These are phyloP conservation scores for Eulithis prunata DNA, from an alignment of 2,888 invertebrate genomes.

Conservation along the genomic window DNA sequence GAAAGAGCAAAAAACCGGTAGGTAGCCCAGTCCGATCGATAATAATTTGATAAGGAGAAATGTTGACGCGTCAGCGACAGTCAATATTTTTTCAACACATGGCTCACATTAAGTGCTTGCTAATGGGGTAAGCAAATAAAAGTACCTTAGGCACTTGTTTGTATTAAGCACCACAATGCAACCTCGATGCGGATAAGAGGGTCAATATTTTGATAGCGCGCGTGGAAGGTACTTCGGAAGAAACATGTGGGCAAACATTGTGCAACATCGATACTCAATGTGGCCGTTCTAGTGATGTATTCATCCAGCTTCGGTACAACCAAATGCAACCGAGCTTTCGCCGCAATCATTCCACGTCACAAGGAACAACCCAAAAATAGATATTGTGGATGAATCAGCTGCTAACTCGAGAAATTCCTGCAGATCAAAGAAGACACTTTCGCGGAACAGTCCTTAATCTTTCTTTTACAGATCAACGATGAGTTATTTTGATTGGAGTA, in stretches of 20 bases:
- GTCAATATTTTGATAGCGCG: constrained; percentile 82
- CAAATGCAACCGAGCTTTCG: constrained; percentile 67
- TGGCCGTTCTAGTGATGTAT: constrained; percentile 67
- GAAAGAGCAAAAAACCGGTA: constrained; percentile 61
- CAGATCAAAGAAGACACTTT: constrained; percentile 72
- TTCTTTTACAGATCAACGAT: constrained; percentile 43
- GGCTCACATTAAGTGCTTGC: constrained; percentile 69
- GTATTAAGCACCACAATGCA: constrained; percentile 69
- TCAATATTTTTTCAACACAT: constrained; percentile 73
- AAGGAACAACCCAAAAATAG: constrained; percentile 67
- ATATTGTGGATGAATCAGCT: constrained; percentile 70
- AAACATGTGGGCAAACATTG: constrained; percentile 82
- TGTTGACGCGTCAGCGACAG: constrained; percentile 57
- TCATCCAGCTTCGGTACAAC: constrained; percentile 57
- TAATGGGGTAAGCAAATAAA: constrained; percentile 78
- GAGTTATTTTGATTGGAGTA: constrained; percentile 46
- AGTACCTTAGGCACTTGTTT: constrained; percentile 65
- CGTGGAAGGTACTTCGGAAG: constrained; percentile 58
- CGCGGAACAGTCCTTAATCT: constrained; percentile 62
- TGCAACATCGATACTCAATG: constrained; percentile 61
- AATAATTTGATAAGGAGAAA: constrained; percentile 70
- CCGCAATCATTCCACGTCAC: constrained; percentile 55
- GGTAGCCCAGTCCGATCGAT: constrained; percentile 64
- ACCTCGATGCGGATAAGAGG: constrained; percentile 75
- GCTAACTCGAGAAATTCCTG: constrained; percentile 72